Evolutionary conservation across 35 echinoderm and acorn worm species (phyloP).

Genomic region (Diadema setosum): DNA sequence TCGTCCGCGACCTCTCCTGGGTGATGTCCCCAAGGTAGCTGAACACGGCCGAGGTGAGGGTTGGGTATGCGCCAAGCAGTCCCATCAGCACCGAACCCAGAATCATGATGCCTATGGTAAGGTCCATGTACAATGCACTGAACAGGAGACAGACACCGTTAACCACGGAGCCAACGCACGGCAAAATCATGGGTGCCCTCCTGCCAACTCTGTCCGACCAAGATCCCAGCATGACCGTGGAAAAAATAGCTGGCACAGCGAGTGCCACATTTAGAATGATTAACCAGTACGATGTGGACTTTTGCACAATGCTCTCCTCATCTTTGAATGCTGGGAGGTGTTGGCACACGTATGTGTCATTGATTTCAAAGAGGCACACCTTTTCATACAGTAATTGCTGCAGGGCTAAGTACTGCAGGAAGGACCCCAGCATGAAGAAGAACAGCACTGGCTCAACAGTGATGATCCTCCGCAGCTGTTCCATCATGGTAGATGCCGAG

Average conservation of each 20-base stretch:
- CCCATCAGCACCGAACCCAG: conserved; percentile 71
- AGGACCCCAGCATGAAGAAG: conserved; percentile 81
- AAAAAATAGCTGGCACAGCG: conserved; percentile 62
- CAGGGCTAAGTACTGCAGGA: conserved; percentile 70
- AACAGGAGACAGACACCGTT: conserved; percentile 71
- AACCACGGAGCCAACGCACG: conserved; percentile 58
- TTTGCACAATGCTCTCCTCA: conserved; percentile 58
- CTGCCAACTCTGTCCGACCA: conserved; percentile 92
- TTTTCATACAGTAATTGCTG: conserved; percentile 82
- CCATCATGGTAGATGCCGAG: background rate
- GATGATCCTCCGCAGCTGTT: conserved; percentile 1
- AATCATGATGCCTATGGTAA: conserved; percentile 63
- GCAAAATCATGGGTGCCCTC: conserved; percentile 57
- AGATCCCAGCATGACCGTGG: conserved; percentile 75
- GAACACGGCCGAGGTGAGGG: conserved; percentile 70
- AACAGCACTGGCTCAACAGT: conserved; percentile 97
- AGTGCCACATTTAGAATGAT: conserved; percentile 77
- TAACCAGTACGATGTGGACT: conserved; percentile 74
- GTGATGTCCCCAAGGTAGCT: conserved; percentile 93
- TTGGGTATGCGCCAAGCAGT: conserved; percentile 58
- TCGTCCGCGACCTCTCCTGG: conserved; percentile 52
- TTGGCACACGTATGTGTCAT: conserved; percentile 65
- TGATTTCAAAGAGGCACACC: conserved; percentile 71
- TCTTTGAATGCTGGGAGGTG: conserved; percentile 44
- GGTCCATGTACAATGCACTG: conserved; percentile 32